Conservation (phyloP, 1,140 invertebrate species). For the Rhagoletis pomonella region DNA sequence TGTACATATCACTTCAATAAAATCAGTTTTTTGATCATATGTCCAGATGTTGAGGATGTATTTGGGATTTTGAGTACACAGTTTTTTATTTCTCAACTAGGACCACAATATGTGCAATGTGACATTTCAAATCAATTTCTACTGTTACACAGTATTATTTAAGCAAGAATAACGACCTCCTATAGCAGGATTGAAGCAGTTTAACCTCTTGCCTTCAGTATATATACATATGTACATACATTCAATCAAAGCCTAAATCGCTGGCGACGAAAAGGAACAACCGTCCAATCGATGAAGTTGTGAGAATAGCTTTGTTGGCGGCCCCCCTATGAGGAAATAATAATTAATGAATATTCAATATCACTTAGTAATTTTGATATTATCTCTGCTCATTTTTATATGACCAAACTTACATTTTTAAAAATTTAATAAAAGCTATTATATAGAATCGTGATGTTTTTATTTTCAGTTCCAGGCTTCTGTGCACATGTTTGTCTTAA, state of each 20-base stretch:
- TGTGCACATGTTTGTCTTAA: constrained; percentile 16
- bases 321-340: neutral
- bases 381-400: constrained; percentile 43
- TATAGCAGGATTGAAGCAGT: neutral
- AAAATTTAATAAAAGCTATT: constrained; percentile 45
- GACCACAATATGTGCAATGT: no score
- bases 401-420: constrained; percentile 20
- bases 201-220: neutral
- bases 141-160: no score
- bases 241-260: constrained; percentile 35
- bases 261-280: neutral
- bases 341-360: neutral
- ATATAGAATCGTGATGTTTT: constrained; percentile 36
- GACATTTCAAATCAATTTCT: no score
- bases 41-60: no score
- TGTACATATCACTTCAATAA: no score
- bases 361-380: constrained; percentile 36
- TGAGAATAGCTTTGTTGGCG: neutral
- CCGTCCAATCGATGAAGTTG: neutral
- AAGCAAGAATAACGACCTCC: no score
- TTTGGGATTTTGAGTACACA: no score
- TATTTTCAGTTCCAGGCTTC: constrained; percentile 11
- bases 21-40: no score
- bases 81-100: no score
- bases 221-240: constrained; percentile 28